Evolutionary conservation across 2,888 invertebrate species (phyloP), one percentile per base, ranked within the genome.

Genomic region (Dicyrtomina minuta): DNA sequence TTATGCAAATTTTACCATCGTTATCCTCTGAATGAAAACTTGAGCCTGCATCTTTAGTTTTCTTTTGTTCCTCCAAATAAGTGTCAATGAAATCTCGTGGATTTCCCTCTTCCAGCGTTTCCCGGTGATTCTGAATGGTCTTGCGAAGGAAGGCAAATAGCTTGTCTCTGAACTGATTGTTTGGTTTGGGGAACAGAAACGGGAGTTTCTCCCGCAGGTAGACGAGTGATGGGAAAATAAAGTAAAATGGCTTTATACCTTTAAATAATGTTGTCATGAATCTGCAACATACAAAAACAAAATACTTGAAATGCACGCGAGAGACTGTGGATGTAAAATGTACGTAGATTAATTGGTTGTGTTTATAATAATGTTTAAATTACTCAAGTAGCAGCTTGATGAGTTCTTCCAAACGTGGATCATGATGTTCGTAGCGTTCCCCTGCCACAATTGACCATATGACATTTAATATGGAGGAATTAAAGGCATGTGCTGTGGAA

Each of bases 31-130:
- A 17, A 39, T 33, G 22, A 24, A 13, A 15, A 12, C 24, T 17
- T 1, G 24, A 33, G 3, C 4, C 1, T 1, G 49, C 26, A 12
- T 49, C 61, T 10, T 17, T 22, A 20, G 20, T 41, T 12, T 22
- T 56, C 2, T 22, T 20, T 20, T 2, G 1, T 24, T 56, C 44
- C 2, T 56, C 44, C 26, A 66, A 24, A 17, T 56, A 66, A 44
- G 44, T 10, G 20, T 66, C 66, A 24, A 66, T 66, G 13, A 66
- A 66, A 22, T 66, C 66, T 2, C 66, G 20, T 41, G 66, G 66
- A 22, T 15, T 41, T 41, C 56, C 66, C 0, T 27, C 2, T 12
- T 55, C 15, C 13, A 55, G 24, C 15, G 66, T 66, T 10, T 1
- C 2, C 2, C 55, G 20, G 24, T 66, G 66, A 13, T 66, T 43